These are phyloP conservation scores for Halcyon senegalensis DNA, from an alignment of 2,113 vertebrate species.

Conservation along the genomic window DNA sequence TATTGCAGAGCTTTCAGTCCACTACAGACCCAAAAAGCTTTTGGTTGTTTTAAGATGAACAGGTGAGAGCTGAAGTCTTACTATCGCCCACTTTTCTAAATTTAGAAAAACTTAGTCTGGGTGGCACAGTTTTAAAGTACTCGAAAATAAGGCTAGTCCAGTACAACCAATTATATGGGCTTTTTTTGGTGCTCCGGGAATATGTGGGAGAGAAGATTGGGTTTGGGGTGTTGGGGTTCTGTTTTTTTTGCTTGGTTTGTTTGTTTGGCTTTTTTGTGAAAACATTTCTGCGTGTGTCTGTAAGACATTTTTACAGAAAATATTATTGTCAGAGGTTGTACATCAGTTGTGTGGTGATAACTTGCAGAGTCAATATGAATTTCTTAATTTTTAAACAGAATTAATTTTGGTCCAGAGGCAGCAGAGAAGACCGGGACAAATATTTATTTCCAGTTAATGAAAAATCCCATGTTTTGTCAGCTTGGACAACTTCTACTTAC, in stretches of 20 bases:
- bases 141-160: background rate
- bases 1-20: background rate
- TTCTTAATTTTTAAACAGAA: background rate
- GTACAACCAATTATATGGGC: background rate
- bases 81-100: background rate
- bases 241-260: background rate
- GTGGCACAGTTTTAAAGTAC: background rate
- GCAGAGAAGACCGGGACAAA: background rate
- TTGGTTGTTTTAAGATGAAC: background rate
- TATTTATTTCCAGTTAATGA: background rate
- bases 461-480: background rate
- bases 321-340: background rate
- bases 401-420: background rate
- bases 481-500: background rate
- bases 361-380: background rate
- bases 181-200: background rate
- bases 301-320: background rate
- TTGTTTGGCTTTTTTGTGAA: background rate
- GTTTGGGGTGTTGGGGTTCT: background rate
- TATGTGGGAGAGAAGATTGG: background rate
- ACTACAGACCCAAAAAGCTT: fast-evolving
- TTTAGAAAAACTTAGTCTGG: background rate
- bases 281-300: background rate
- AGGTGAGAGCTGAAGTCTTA: background rate
- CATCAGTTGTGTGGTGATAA: background rate